Evolutionary conservation across 1,140 invertebrate genomes (phyloP).

Genomic region (Papilio dardanus): DNA sequence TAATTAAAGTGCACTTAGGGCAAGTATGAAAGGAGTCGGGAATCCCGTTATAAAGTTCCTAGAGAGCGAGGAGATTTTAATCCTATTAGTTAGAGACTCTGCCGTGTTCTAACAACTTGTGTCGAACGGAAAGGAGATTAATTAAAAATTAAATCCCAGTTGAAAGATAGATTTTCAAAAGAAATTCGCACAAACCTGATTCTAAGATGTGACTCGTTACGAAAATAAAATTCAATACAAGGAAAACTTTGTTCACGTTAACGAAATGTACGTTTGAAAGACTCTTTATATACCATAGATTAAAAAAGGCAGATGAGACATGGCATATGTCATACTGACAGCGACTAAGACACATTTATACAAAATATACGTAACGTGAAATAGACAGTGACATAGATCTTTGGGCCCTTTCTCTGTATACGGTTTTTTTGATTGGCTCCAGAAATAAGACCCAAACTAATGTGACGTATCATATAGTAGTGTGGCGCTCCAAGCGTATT

Average conservation of each 20-base stretch:
- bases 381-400: too few relatives aligned
- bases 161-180: constrained; percentile 11
- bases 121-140: constrained; percentile 23
- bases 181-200: neutral
- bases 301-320: too few relatives aligned
- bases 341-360: too few relatives aligned
- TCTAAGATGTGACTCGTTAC: neutral
- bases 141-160: constrained; percentile 18
- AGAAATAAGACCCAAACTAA: too few relatives aligned
- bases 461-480: too few relatives aligned
- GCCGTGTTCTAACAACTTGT: constrained; percentile 25
- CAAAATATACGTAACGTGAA: too few relatives aligned
- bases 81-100: constrained; percentile 27
- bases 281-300: neutral
- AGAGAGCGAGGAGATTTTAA: constrained; percentile 25
- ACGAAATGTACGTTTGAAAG: neutral
- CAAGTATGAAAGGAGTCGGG: constrained; percentile 18
- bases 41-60: constrained; percentile 27
- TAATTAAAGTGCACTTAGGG: constrained; percentile 34
- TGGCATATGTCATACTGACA: too few relatives aligned
- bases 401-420: too few relatives aligned
- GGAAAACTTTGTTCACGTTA: neutral
- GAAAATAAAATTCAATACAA: neutral
- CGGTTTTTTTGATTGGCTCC: too few relatives aligned
- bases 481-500: too few relatives aligned